Conservation (phyloP, 2,113 vertebrate genomes). For the Megaceryle torquata region DNA sequence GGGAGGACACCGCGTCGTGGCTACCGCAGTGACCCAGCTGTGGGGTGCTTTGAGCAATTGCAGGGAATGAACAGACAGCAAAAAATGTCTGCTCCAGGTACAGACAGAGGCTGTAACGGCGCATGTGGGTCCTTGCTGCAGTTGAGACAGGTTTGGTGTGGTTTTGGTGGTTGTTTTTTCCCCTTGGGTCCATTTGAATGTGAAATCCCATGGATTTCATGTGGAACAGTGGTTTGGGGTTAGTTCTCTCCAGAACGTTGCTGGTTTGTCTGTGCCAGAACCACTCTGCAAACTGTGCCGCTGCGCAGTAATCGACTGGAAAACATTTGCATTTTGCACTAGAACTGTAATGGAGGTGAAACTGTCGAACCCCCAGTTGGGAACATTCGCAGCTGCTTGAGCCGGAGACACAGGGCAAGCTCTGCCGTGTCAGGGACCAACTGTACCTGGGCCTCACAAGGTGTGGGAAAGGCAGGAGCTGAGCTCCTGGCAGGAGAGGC, state of each 20-base stretch:
- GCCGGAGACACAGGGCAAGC: not conserved
- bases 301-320: not conserved
- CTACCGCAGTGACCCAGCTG: not conserved
- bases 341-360: not conserved
- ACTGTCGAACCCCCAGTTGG: not conserved
- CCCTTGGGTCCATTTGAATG: not conserved
- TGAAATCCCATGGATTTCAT: too few relatives aligned
- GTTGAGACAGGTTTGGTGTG: not conserved
- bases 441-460: not conserved
- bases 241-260: not conserved
- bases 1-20: too few relatives aligned
- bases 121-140: too few relatives aligned
- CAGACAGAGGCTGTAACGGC: too few relatives aligned
- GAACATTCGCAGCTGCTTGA: not conserved
- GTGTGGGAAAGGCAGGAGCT: not conserved
- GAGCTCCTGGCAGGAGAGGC: not conserved
- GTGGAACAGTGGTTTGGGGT: not conserved
- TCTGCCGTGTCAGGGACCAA: rapidly evolving
- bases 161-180: too few relatives aligned
- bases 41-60: rapidly evolving
- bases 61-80: not conserved
- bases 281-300: not conserved
- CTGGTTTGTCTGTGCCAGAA: not conserved
- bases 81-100: not conserved
- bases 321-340: not conserved